Evolutionary conservation across 1,140 invertebrate species (phyloP).

Genomic region (Eueides isabella): DNA sequence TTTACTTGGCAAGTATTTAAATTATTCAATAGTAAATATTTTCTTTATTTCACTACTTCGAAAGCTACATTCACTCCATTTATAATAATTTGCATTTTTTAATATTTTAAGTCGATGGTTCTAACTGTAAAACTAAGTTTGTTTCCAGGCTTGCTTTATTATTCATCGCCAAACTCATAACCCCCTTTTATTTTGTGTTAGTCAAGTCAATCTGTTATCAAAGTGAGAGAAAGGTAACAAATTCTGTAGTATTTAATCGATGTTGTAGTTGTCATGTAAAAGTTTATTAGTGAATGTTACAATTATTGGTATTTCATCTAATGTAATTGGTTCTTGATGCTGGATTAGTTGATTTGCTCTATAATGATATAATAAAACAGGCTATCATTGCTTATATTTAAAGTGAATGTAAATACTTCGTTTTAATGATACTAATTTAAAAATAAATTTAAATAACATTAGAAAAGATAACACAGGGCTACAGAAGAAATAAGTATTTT

Average conservation of each 20-base stretch:
- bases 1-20: too few species aligned
- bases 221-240: constrained; percentile 52
- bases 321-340: background rate
- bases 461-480: background rate
- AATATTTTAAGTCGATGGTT: constrained; percentile 29
- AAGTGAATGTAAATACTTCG: background rate
- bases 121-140: constrained; percentile 41
- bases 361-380: constrained; percentile 12
- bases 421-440: background rate
- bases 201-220: constrained; percentile 42
- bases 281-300: background rate
- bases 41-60: background rate
- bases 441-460: background rate
- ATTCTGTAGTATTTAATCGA: constrained; percentile 26
- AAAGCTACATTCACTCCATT: constrained; percentile 49
- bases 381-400: background rate
- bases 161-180: constrained; percentile 55
- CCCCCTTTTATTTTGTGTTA: constrained; percentile 47
- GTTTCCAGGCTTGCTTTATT: constrained; percentile 55
- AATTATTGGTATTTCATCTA: background rate
- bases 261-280: constrained; percentile 31
- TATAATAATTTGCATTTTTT: constrained; percentile 64
- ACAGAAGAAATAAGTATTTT: too few species aligned
- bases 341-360: background rate
- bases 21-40: background rate